phyloP scores from a whole-genome alignment of 2,888 invertebrate species.

The Sesia apiformis region DNA sequence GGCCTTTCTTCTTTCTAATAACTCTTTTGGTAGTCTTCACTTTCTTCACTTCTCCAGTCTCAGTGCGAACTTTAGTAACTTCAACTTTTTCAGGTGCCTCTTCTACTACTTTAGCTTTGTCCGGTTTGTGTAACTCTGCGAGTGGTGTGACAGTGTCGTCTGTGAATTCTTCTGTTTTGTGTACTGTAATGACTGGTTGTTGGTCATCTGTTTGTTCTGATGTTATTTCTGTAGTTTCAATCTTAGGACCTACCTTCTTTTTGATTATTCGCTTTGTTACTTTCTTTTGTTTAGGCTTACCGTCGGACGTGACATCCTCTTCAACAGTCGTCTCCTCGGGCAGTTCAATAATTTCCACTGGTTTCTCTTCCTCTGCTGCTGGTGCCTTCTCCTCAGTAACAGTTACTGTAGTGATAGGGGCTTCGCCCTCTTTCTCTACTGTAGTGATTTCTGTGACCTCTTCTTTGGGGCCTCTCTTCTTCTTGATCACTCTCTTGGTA shows the following conservation, averaged over 20 bases:
- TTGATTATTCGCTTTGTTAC: conserved; percentile 28
- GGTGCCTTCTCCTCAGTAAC: conserved; percentile 14
- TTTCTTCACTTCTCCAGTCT: too few relatives aligned
- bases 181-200: conserved; percentile 22
- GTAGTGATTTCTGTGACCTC: conserved; percentile 28
- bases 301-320: conserved; percentile 12
- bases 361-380: conserved; percentile 20
- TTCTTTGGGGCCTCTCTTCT: conserved; percentile 29
- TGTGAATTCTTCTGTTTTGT: conserved; percentile 20
- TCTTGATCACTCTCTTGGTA: conserved; percentile 31
- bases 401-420: conserved; percentile 12
- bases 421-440: conserved; percentile 26
- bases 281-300: conserved; percentile 19
- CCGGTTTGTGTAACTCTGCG: conserved; percentile 1
- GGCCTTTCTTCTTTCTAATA: too few relatives aligned
- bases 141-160: conserved; percentile 14
- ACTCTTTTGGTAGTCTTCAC: too few relatives aligned
- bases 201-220: conserved; percentile 26
- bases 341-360: conserved; percentile 21
- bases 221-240: conserved; percentile 46
- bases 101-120: conserved; percentile 19
- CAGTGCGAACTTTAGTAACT: too few relatives aligned
- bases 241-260: conserved; percentile 29
- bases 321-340: conserved; percentile 34
- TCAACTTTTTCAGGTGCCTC: too few relatives aligned